Evolutionary conservation across 2,113 vertebrate genomes (phyloP).

Genomic region (Platysternon megacephalum): DNA sequence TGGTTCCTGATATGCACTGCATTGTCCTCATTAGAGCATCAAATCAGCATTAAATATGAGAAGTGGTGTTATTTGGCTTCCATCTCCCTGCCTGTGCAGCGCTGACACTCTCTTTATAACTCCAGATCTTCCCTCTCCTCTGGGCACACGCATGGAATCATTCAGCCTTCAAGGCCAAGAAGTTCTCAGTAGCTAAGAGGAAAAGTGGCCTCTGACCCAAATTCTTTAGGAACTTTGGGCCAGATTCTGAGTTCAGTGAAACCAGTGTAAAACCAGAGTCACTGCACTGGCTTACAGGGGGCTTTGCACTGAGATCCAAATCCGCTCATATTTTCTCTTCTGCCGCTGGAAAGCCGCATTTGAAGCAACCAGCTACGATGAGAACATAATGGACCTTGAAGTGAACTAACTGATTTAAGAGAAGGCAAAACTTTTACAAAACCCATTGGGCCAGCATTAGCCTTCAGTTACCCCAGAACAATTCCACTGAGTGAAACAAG

Average conservation of each 20-base stretch:
- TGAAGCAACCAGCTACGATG: neutral
- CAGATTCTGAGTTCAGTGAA: neutral
- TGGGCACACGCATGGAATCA: neutral
- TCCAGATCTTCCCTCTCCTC: neutral
- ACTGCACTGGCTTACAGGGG: neutral
- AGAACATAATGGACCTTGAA: neutral
- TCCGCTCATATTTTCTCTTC: neutral
- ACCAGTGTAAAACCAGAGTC: neutral
- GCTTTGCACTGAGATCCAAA: neutral
- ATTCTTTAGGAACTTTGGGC: neutral
- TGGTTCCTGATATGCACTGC: neutral
- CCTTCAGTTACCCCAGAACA: neutral
- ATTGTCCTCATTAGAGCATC: neutral
- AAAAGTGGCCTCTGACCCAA: neutral
- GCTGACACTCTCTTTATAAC: neutral
- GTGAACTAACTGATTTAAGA: neutral
- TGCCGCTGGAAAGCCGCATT: neutral
- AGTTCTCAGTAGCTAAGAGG: neutral
- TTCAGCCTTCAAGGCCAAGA: neutral
- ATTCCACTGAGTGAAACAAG: neutral
- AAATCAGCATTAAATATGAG: neutral
- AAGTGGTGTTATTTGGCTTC: neutral
- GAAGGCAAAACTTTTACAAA: neutral
- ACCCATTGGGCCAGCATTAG: neutral
- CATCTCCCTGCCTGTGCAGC: neutral